phyloP scores from a whole-genome alignment of 2,888 invertebrate species.

The Xanthorhoe spadicearia region DNA sequence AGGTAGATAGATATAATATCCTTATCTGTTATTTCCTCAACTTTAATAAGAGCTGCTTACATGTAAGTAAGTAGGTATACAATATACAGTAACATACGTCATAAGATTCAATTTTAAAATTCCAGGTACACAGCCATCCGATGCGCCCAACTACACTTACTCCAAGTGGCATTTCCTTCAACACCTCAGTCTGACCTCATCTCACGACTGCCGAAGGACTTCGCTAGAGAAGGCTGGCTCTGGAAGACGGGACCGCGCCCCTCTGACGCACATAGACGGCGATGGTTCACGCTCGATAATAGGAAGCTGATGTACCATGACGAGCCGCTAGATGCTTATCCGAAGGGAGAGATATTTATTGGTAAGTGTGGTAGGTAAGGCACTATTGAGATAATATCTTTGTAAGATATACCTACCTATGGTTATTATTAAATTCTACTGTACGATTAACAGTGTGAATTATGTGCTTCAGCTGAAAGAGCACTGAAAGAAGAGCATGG shows the following conservation, averaged over 20 bases:
- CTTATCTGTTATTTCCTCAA: too few relatives aligned
- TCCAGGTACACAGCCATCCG: slow-evolving; percentile 90
- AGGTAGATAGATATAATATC: too few relatives aligned
- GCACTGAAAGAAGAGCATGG: too few relatives aligned
- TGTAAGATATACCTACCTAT: too few relatives aligned
- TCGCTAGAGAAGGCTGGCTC: slow-evolving; percentile 93
- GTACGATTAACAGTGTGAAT: too few relatives aligned
- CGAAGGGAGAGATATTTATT: slow-evolving; percentile 95
- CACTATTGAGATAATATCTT: not conserved
- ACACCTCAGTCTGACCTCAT: slow-evolving; percentile 89
- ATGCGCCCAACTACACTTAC: slow-evolving; percentile 92
- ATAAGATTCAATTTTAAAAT: not conserved
- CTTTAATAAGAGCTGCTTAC: too few relatives aligned
- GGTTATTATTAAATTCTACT: too few relatives aligned
- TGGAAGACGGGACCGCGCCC: slow-evolving; percentile 94
- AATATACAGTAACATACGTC: too few relatives aligned
- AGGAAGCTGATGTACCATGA: slow-evolving; percentile 97
- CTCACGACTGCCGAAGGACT: slow-evolving; percentile 91
- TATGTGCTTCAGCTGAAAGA: too few relatives aligned
- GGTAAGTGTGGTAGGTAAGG: slow-evolving; percentile 70
- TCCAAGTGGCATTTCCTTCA: slow-evolving; percentile 93
- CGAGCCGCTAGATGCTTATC: slow-evolving; percentile 93
- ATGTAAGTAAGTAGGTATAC: too few relatives aligned
- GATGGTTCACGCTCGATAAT: slow-evolving; percentile 96
- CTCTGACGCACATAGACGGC: slow-evolving; percentile 91